Base-by-base conservation (phyloP, 2,113 vertebrate species). In the Turdus rufiventris region DNA sequence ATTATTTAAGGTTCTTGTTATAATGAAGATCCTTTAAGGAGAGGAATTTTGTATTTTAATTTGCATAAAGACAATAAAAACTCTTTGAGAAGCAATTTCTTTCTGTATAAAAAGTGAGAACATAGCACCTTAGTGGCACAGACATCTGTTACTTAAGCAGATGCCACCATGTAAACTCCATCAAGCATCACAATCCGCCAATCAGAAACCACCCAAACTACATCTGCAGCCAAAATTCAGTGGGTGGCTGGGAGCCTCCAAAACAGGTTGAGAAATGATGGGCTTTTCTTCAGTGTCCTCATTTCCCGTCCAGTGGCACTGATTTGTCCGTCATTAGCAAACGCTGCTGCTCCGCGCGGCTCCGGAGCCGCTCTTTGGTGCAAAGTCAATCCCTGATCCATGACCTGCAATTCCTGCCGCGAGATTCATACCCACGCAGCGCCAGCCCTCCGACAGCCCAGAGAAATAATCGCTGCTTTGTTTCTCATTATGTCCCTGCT, bases 61-160 rank as follows among this genome's bases (percentile, higher is more conserved):
- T 98, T 98, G 97, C 97, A 98, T 98, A 97, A 98, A 98, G 91
- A 97, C 96, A 98, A 97, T 98, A 97, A 98, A 97, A 98, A 97
- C 82, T 97, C 97, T 97, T 97, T 85, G 94, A 97, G 91, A 95
- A 98, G 97, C 92, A 95, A 97, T 98, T 98, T 97, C 93, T 91
- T 81, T 84, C 88, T 92, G 77, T 98, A 98, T 97, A 97, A 98
- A 98, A 97, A 98, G 95, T 97, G 88, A 97, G 97, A 98, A 98
- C 96, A 98, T 96, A 97, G 97, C 94, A 98, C 97, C 97, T 98
- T 51, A 75, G 98, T 98, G 98, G 96, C 97, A 97, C 73, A 94
- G 97, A 97, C 98, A 98, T 98, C 98, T 98, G 98, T 95, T 98
- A 97, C 97, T 97, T 96, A 96, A 98, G 97, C 97, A 98, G 97